These are phyloP conservation scores for Saguinus imperator DNA, from an alignment of 2,113 vertebrate species.

Conservation along the genomic window DNA sequence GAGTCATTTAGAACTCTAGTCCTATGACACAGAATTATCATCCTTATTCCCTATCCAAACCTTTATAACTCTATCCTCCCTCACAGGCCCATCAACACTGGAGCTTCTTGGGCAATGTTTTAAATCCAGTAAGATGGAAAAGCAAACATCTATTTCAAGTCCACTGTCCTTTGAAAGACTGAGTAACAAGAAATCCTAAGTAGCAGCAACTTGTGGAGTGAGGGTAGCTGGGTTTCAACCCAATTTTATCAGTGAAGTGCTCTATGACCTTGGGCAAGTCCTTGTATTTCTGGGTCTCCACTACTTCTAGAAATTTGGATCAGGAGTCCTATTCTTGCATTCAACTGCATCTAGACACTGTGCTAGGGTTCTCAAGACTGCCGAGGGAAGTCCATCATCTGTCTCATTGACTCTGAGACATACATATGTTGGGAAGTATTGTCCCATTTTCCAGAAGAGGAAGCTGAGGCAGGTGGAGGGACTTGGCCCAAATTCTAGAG, in stretches of 20 bases:
- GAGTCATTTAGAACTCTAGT: not conserved
- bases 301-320: not conserved
- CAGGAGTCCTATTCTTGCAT: not conserved
- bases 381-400: not conserved
- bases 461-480: not conserved
- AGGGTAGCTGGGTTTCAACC: not conserved
- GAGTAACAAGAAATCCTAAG: not conserved
- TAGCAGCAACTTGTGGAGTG: not conserved
- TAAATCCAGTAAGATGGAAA: not conserved
- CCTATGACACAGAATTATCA: not conserved
- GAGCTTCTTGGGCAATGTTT: not conserved
- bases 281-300: not conserved
- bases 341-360: not conserved
- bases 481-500: not conserved
- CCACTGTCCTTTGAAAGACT: not conserved
- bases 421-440: not conserved
- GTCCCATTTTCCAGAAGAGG: constrained; percentile 21
- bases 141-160: not conserved
- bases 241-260: not conserved
- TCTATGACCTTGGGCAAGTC: not conserved
- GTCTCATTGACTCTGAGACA: not conserved
- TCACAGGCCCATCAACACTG: not conserved
- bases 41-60: not conserved
- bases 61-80: not conserved
- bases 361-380: not conserved